Base-by-base conservation (phyloP, 2,113 vertebrate species). In the Lutjanus erythropterus region DNA sequence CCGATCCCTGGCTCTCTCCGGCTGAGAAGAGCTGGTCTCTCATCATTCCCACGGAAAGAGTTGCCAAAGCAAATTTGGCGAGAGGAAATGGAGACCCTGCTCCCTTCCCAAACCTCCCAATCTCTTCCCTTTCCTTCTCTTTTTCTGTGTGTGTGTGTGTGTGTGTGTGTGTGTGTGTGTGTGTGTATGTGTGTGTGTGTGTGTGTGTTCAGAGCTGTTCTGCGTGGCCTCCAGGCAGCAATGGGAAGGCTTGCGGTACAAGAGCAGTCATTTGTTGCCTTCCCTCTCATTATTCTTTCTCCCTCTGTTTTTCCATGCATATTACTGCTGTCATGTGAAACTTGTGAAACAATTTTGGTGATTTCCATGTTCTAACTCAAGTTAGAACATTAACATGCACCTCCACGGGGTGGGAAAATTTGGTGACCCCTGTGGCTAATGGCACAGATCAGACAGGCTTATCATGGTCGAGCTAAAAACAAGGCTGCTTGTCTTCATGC, bases 61-160 rank as follows among this genome's bases (percentile, higher is more conserved):
- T 90, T 95, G 95, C 96, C 96, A 95, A 87, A 78, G 86, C 87
- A 96, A 95, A 91, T 86, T 78, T 87, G 78, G 75, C 11, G 71
- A 94, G 91, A 95, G 94, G 89, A 95, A 94, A 89, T 90, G 90
- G 95, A 91, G 92, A 85, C 91, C 90, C 50, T 86, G 78, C 90
- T 92, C 75, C 77, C 81, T 64, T 61, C 88, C 83, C 60, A 83
- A 88, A 86, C 87, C 86, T 80, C 82, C 72, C 75, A 72, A 82
- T 81, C 71, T 71, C 75, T 84, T 83, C 85, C 77, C 52, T 77
- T 85, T 84, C 76, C 74, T 79, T 62, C 71, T 64, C 37, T 70
- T 35, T 61, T 18, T 74, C 29, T 58, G 9, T 29, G 10, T 71
- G 41, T 77, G 56, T 70, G 42, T 82, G 35, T 68, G 75, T 70